Base-by-base conservation (phyloP, 2,797 vertebrate species). In the Chelonia mydas region DNA sequence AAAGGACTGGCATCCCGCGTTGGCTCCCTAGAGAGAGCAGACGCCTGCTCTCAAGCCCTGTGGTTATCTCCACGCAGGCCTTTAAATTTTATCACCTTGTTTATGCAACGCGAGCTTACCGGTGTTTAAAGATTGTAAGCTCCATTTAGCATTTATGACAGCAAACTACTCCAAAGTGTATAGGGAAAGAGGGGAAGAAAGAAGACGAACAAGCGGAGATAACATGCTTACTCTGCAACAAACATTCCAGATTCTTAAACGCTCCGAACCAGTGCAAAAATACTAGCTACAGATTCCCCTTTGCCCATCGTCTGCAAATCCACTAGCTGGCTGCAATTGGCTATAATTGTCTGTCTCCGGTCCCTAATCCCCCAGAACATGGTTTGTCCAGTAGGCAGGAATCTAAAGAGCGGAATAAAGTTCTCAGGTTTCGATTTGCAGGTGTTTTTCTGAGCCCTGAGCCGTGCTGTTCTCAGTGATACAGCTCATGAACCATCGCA, bases 41-140 rank as follows among this genome's bases (percentile, higher is more conserved):
- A 13, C 5, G 12, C 37, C 37, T 45, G 37, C 61, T 37, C 33
- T 31, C 23, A 19, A 85, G 77, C 33, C 54, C 84, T 3, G 9
- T 12, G 81, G 57, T 80, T 76, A 54, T 45, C 2, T 78, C 72
- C 50, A 11, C 27, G 54, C 76, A 54, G 25, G 54, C 61, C 68
- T 95, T 83, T 78, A 83, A 54, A 74, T 88, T 95, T 94, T 94
- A 84, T 51, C 61, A 27, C 82, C 82, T 76, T 77, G 84, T 88
- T 89, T 90, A 81, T 33, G 33, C 19, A 83, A 37, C 83, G 68
- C 21, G 6, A 91, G 88, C 53, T 49, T 37, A 53, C 1, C 0
- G 33, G 80, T 23, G 7, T 53, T 54, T 61, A 37, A 83, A 84
- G 81, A 80, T 80, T 23, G 11, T 72, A 28, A 3, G 68, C 81